Evolutionary conservation across 2,888 invertebrate genomes (phyloP).

Genomic region (Atrina japonica): DNA sequence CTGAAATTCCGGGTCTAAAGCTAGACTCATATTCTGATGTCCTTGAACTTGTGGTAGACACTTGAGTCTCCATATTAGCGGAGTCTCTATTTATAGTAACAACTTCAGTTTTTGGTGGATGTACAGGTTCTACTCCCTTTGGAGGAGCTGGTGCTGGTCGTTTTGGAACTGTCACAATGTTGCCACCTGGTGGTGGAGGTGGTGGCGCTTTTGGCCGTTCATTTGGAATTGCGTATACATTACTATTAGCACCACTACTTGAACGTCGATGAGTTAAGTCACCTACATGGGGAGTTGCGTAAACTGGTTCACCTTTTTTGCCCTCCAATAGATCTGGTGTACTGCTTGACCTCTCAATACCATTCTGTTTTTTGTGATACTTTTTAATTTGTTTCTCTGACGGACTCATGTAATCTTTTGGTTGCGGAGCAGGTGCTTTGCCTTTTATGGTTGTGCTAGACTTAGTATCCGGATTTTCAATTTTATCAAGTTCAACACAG

Average conservation of each 20-base stretch:
- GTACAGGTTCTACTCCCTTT: conserved; percentile 53
- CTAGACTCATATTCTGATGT: conserved; percentile 84
- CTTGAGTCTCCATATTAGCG: conserved; percentile 51
- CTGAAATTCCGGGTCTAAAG: conserved; percentile 92
- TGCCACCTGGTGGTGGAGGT: conserved; percentile 59
- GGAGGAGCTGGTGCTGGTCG: conserved; percentile 66
- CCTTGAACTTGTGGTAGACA: conserved; percentile 74
- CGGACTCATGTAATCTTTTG: conserved; percentile 59
- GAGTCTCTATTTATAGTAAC: conserved; percentile 66
- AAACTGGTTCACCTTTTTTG: conserved; percentile 38
- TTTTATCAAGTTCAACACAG: conserved; percentile 66
- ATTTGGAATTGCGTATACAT: conserved; percentile 38
- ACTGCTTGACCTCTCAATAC: conserved; percentile 70
- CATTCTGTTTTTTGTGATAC: conserved; percentile 55
- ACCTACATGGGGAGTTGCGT: conserved; percentile 58
- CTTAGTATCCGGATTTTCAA: conserved; percentile 44
- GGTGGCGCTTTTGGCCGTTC: conserved; percentile 55
- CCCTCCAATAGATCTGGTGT: conserved; percentile 66
- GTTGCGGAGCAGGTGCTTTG: conserved; percentile 14
- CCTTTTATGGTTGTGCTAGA: conserved; percentile 29
- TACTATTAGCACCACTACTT: conserved; percentile 39
- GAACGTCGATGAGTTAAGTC: conserved; percentile 32
- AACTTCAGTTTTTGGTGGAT: conserved; percentile 62
- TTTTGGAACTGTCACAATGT: conserved; percentile 55
- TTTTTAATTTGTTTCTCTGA: conserved; percentile 66